Conservation (phyloP, 2,888 invertebrate genomes). For the Therioaphis trifolii region DNA sequence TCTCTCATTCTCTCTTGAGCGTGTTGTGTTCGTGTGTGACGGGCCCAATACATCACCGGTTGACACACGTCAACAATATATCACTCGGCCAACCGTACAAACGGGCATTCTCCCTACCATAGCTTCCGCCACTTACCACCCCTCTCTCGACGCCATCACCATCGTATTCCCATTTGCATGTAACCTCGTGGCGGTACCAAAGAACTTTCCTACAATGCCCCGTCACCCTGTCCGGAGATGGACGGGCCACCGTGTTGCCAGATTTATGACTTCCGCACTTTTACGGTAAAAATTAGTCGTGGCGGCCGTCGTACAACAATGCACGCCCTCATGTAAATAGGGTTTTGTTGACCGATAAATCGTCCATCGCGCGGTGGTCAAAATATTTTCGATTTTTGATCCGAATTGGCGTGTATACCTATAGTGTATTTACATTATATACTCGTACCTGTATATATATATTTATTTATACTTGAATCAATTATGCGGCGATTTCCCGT, state of each 20-base stretch:
- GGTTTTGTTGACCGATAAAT: conserved; percentile 5
- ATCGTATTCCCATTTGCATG: conserved; percentile 50
- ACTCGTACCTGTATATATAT: too few species aligned
- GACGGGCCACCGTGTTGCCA: conserved; percentile 29
- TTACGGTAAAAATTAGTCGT: conserved; percentile 39
- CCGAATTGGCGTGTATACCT: too few species aligned
- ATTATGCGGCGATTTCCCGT: conserved; percentile 49
- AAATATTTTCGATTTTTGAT: conserved; percentile 38
- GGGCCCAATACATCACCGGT: conserved; percentile 62
- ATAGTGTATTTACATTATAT: too few species aligned
- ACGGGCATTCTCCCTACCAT: not conserved
- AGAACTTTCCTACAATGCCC: conserved; percentile 19
- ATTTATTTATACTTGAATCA: conserved; percentile 18
- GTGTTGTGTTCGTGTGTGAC: conserved; percentile 46
- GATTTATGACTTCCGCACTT: conserved; percentile 58
- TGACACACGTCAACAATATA: conserved; percentile 63
- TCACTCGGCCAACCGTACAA: conserved; percentile 60
- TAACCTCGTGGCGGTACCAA: conserved; percentile 22
- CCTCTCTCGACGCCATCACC: not conserved
- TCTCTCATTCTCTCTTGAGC: not conserved
- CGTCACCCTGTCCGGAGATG: too few species aligned
- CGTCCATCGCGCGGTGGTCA: conserved; percentile 26
- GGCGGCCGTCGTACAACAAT: not conserved
- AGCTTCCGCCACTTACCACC: not conserved
- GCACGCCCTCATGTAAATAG: not conserved